Base-by-base conservation (phyloP, 2,113 vertebrate genomes). In the Xiphorhynchus elegans region DNA sequence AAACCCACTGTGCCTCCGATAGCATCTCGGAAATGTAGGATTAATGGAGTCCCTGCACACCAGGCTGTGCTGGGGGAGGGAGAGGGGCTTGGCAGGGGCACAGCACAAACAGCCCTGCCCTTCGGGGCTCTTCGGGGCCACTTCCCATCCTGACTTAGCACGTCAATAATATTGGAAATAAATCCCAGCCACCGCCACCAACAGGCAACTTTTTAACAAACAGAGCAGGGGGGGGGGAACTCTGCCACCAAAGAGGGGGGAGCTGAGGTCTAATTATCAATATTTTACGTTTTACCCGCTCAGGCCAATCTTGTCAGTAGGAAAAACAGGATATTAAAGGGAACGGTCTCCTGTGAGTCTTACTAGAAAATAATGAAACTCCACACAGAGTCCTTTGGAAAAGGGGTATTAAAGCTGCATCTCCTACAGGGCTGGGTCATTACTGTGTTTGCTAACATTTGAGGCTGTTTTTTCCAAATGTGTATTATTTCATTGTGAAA, bases 1-100 rank as follows among this genome's bases (percentile, higher is more conserved):
- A 98, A 98, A 97, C 95, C 96, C 95, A 95, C 95, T 97, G 96
- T 97, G 95, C 93, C 97, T 98, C 92, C 91, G 95, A 98, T 98
- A 98, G 93, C 94, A 97, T 97, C 97, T 97, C 97, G 95, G 97
- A 98, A 98, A 98, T 97, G 89, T 87, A 97, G 96, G 94, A 98
- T 98, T 98, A 98, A 98, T 98, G 92, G 97, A 97, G 96, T 97
- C 90, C 92, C 94, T 96, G 96, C 94, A 92, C 89, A 97, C 40
- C 40, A 97, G 91, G 95, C 83, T 97, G 96, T 97, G 96, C 77
- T 82, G 89, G 85, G 74, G 95, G 92, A 89, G 89, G 82, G 82
- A 81, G 69, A 20, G 8, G 40, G 46, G 50, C 92, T 47, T 33
- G 93, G 37, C 47, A 87, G n/a, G 29, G 44, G 17, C 44, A 18